phyloP scores from a whole-genome alignment of 2,113 vertebrate genomes.

The Ranitomeya variabilis region DNA sequence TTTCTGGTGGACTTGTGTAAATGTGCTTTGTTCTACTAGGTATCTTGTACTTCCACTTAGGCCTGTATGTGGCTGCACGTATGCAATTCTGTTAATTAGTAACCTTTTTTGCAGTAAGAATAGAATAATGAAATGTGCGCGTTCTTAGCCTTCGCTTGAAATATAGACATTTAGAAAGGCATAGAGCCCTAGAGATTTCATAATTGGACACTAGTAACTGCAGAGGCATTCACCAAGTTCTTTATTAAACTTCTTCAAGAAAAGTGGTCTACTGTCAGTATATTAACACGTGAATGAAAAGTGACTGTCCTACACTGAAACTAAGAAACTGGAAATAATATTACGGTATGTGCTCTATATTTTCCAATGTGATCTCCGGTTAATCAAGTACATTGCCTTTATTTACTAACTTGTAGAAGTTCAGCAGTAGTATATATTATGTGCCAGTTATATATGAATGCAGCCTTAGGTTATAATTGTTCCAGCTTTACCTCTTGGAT shows the following conservation, averaged over 20 bases:
- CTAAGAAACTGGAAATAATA: not conserved
- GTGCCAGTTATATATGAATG: too few relatives aligned
- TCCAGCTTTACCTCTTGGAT: too few relatives aligned
- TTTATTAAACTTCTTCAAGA: not conserved
- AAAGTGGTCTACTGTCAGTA: not conserved
- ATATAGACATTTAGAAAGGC: not conserved
- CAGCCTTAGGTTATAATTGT: too few relatives aligned
- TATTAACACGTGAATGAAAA: not conserved
- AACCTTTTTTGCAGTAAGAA: not conserved
- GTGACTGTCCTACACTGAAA: not conserved
- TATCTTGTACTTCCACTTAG: not conserved
- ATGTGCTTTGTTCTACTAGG: slow-evolving; percentile 14
- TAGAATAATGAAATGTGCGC: not conserved
- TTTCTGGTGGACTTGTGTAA: slow-evolving; percentile 16
- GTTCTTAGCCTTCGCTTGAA: not conserved
- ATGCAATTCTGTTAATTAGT: slow-evolving; percentile 19
- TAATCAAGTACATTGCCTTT: too few relatives aligned
- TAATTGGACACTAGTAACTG: not conserved
- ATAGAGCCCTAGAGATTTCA: slow-evolving; percentile 12
- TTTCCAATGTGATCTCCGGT: too few relatives aligned
- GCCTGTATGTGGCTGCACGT: not conserved
- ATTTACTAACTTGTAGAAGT: not conserved
- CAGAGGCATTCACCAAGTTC: not conserved
- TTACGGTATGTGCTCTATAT: not conserved
- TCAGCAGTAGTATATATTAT: not conserved